Conservation (phyloP, 2,797 vertebrate genomes). For the Spatula versicolor region DNA sequence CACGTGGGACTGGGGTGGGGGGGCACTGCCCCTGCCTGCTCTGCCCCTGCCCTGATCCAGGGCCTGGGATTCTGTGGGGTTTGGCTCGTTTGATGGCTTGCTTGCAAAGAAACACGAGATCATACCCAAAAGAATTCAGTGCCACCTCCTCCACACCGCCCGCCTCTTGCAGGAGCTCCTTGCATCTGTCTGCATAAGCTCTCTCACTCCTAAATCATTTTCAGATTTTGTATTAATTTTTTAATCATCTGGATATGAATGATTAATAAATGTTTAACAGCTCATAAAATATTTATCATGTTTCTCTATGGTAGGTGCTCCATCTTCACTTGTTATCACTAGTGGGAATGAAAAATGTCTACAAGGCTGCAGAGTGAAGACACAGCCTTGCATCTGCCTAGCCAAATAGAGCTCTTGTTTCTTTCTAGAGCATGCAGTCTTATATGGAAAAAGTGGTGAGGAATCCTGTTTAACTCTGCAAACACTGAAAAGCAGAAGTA, state of each 20-base stretch:
- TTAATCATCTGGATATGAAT: slow-evolving; percentile 65
- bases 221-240: slow-evolving; percentile 66
- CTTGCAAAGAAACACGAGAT: neutral
- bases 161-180: neutral
- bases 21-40: too few relatives aligned
- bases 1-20: too few relatives aligned
- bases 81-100: neutral
- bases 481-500: neutral
- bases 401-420: neutral
- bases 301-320: slow-evolving; percentile 1
- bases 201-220: slow-evolving; percentile 42
- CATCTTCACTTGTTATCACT: slow-evolving; percentile 1
- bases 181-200: slow-evolving; percentile 21
- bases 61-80: neutral
- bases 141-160: neutral
- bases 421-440: neutral
- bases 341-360: neutral
- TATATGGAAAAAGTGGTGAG: neutral
- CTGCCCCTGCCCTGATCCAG: neutral
- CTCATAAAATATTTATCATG: slow-evolving; percentile 43
- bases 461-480: neutral
- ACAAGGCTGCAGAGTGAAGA: neutral
- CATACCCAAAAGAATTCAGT: neutral
- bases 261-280: slow-evolving; percentile 64
- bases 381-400: neutral